Conservation (phyloP, 2,888 invertebrate species). For the Panorpa germanica region DNA sequence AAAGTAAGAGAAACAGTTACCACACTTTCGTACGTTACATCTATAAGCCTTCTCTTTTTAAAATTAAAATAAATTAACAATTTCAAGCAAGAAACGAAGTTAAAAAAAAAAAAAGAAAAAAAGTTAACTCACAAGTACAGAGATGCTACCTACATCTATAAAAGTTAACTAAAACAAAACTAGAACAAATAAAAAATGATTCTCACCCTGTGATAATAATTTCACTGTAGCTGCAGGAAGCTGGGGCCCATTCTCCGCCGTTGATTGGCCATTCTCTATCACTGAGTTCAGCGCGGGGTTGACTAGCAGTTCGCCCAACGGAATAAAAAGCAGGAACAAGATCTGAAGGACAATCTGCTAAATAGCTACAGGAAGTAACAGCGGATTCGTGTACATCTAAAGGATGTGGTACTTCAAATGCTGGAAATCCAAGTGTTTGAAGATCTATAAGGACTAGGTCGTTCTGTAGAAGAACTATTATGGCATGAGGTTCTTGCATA, state of each 20-base stretch:
- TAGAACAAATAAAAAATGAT: constrained; percentile 6
- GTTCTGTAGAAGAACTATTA: constrained; percentile 92
- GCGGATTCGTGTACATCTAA: constrained; percentile 99
- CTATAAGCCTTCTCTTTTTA: no score
- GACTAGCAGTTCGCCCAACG: constrained; percentile 61
- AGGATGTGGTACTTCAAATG: constrained; percentile 98
- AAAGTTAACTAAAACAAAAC: no score
- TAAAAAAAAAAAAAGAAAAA: no score
- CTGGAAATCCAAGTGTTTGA: constrained; percentile 87
- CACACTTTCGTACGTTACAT: no score
- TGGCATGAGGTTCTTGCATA: constrained; percentile 93
- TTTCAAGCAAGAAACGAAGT: no score
- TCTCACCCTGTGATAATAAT: constrained; percentile 91
- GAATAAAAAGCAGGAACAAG: constrained; percentile 96
- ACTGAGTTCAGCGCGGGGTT: constrained; percentile 66
- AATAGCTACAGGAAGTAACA: constrained; percentile 91
- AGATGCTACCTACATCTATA: no score
- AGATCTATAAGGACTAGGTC: constrained; percentile 97
- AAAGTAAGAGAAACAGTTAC: no score
- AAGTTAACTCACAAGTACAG: no score
- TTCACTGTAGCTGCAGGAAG: constrained; percentile 94
- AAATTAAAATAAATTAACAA: no score
- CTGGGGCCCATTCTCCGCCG: constrained; percentile 92
- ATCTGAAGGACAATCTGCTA: constrained; percentile 96
- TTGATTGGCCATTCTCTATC: constrained; percentile 91